These are phyloP conservation scores for Odontocolon sp. DNA, from an alignment of 2,888 invertebrate genomes.

Conservation along the genomic window DNA sequence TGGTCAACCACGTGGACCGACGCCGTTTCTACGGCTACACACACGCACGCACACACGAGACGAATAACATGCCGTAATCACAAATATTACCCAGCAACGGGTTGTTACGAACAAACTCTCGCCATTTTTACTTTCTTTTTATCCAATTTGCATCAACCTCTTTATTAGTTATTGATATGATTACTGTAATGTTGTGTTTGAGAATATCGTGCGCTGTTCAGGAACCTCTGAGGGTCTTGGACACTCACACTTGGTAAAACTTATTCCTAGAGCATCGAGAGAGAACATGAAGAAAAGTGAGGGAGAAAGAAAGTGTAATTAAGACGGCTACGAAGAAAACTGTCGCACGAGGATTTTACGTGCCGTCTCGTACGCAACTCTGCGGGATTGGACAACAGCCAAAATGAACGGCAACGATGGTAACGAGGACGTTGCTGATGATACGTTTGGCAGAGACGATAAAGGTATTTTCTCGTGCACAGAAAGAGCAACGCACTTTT, in stretches of 20 bases:
- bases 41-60: not conserved
- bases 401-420: conserved; percentile 7
- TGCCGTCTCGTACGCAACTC: conserved; percentile 2
- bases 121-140: too few relatives aligned
- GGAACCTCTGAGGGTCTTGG: not conserved
- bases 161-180: too few relatives aligned
- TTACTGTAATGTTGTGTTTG: too few relatives aligned
- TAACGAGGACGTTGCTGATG: too few relatives aligned
- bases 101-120: too few relatives aligned
- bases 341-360: conserved; percentile 30
- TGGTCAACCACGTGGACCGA: conserved; percentile 71
- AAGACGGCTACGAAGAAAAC: conserved; percentile 44
- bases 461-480: not conserved
- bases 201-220: not conserved
- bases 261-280: conserved; percentile 33
- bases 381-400: conserved; percentile 41
- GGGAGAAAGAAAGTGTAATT: conserved; percentile 52
- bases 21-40: too few relatives aligned
- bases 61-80: too few relatives aligned
- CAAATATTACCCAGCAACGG: too few relatives aligned
- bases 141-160: too few relatives aligned
- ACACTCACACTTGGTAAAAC: not conserved
- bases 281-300: not conserved
- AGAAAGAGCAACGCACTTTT: not conserved
- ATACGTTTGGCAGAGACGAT: not conserved